phyloP scores from a whole-genome alignment of 1,140 invertebrate species.

The Drosophila malerkotliana region DNA sequence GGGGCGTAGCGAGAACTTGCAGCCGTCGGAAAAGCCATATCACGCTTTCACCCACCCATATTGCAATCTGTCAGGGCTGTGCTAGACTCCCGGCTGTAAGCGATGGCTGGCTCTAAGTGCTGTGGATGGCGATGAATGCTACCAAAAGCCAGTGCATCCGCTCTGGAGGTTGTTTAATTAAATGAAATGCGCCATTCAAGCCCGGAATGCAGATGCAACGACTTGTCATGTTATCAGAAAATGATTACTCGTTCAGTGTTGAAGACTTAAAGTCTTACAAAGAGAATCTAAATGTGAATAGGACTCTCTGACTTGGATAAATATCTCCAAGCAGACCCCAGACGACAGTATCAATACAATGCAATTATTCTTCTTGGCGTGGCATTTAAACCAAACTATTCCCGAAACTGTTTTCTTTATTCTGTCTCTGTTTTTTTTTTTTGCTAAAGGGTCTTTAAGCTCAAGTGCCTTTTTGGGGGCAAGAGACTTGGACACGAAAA shows the following conservation, averaged over 20 bases:
- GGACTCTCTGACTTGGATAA: not conserved
- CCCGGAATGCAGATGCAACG: not conserved
- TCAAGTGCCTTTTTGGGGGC: slow-evolving; percentile 58
- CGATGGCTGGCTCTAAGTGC: slow-evolving; percentile 59
- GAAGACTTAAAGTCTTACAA: not conserved
- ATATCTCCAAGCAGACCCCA: too few species aligned
- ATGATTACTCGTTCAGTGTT: not conserved
- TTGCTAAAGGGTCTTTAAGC: slow-evolving; percentile 37
- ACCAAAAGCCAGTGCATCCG: slow-evolving; percentile 20
- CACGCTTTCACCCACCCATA: slow-evolving; percentile 13
- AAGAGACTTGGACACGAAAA: slow-evolving; percentile 42
- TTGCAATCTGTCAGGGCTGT: slow-evolving; percentile 32
- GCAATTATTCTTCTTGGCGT: slow-evolving; percentile 38
- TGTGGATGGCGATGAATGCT: slow-evolving; percentile 48
- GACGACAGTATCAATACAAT: slow-evolving; percentile 16
- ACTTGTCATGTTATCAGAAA: not conserved
- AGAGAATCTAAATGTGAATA: too few species aligned
- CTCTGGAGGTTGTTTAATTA: slow-evolving; percentile 38
- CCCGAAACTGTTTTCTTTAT: not conserved
- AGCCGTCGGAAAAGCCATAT: slow-evolving; percentile 25
- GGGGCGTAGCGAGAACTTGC: not conserved
- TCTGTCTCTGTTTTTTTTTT: not conserved
- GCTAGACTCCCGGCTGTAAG: slow-evolving; percentile 36
- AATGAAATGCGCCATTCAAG: slow-evolving; percentile 40
- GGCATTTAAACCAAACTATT: slow-evolving; percentile 24